phyloP scores from a whole-genome alignment of 2,888 invertebrate genomes.

The Drosophila pegasa region DNA sequence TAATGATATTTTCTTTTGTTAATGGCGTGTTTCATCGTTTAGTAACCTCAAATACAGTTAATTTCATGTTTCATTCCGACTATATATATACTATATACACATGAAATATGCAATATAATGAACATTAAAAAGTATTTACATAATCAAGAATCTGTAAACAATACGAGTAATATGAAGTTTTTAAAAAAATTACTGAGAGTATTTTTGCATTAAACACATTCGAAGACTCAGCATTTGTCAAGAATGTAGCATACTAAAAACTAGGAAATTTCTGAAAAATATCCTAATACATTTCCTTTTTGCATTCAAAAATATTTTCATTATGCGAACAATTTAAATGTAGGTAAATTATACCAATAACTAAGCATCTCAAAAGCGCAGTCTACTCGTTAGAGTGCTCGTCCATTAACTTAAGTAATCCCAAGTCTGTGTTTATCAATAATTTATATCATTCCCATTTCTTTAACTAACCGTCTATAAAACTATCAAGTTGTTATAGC shows the following conservation, averaged over 20 bases:
- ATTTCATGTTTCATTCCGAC: background rate
- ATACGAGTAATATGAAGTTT: background rate
- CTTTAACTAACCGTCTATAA: conserved; percentile 30
- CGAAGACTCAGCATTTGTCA: background rate
- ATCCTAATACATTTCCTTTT: background rate
- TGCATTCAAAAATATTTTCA: background rate
- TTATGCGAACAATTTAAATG: background rate
- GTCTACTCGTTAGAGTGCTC: conserved; percentile 50
- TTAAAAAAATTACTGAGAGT: too few species aligned
- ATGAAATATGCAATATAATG: background rate
- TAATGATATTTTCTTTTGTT: background rate
- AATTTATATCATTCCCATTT: conserved; percentile 25
- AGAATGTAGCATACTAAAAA: background rate
- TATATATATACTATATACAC: too few species aligned
- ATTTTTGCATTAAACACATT: too few species aligned
- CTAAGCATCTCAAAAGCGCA: conserved; percentile 49
- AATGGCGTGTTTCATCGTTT: background rate
- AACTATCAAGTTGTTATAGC: conserved; percentile 4
- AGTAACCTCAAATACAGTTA: background rate
- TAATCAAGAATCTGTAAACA: background rate
- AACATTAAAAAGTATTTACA: background rate
- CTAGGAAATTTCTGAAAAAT: background rate
- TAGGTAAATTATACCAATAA: conserved; percentile 33
- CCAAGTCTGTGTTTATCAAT: conserved; percentile 56
- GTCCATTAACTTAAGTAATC: conserved; percentile 57